Base-by-base conservation (phyloP, 2,888 invertebrate species). In the Caenorhabditis uteleia region DNA sequence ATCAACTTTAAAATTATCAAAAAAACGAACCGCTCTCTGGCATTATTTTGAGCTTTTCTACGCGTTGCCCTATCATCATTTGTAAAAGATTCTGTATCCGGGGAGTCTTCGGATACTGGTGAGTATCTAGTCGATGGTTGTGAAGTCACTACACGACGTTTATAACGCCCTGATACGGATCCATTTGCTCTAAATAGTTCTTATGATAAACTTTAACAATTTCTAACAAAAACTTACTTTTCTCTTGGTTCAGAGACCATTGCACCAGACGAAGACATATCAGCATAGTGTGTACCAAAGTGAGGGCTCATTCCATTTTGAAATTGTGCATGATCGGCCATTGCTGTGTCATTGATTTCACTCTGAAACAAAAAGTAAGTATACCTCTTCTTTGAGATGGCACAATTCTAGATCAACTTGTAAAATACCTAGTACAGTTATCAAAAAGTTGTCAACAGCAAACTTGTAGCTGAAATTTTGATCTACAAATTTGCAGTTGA, bases 31-130 rank as follows among this genome's bases (percentile, higher is more conserved):
- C 93, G 91, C 88, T 95, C 95, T 84, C 97, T 88, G 73, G 95
- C 95, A 88, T 98, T 98, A 88, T 98, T 98, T 67, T 97, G 95
- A 85, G 94, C 94, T 84, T 97, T 88, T 85, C 97, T 88, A 86
- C 95, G 93, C 87, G 91, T 91, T 87, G 98, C 97, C 79, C 94
- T 88, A 84, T 92, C 89, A 66, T 91, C 92, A 87, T 95, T 94
- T 23, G 74, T 73, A 16, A 69, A 48, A 3, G 55, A 57, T n/a
- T 79, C 79, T 44, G 79, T 80, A 34, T 77, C 77, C 20, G n/a
- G n/a, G n/a, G 72, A 71, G 23, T 57, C 45, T 40, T 57, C 10
- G 18, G 64, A 64, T 5, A 66, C 62, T 18, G 55, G 48, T 2
- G 70, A 64, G 42, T 56, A 50, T 10, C 51, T 50, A n/a, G 51